These are phyloP conservation scores for Petrocephalus zakoni DNA, from an alignment of 2,113 vertebrate genomes.

Conservation along the genomic window DNA sequence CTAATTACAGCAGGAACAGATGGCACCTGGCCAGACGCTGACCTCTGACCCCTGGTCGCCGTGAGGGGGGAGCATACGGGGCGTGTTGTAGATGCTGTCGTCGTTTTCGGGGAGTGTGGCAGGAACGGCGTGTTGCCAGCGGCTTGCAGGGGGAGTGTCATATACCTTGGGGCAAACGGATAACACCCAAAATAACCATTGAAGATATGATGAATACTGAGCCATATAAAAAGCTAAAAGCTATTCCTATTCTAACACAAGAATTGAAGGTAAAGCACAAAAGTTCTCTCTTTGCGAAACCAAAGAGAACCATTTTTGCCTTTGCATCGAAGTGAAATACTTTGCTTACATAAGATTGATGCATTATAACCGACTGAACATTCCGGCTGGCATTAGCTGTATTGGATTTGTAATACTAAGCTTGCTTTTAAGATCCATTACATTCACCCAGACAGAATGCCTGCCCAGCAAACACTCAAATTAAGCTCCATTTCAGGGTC, in stretches of 20 bases:
- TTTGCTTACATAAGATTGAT: background rate
- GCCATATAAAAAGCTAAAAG: background rate
- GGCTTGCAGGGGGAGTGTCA: constrained; percentile 62
- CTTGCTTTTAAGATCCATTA: background rate
- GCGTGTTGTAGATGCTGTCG: constrained; percentile 67
- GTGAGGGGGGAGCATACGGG: constrained; percentile 53
- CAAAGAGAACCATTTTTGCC: background rate
- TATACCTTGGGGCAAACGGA: constrained; percentile 53
- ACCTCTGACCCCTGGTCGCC: constrained; percentile 55
- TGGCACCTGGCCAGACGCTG: constrained; percentile 12
- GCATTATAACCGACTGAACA: background rate
- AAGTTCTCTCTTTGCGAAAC: background rate
- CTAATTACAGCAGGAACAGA: constrained; percentile 9
- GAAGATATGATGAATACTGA: background rate
- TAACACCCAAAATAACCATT: background rate
- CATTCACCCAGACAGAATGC: background rate
- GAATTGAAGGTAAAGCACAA: background rate
- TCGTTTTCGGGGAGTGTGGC: constrained; percentile 36
- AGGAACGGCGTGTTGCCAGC: constrained; percentile 55
- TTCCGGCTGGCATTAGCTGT: background rate
- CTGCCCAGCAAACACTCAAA: too few relatives aligned
- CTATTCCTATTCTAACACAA: background rate
- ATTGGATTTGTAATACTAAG: background rate
- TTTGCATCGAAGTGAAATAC: background rate
- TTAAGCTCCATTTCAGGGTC: background rate